These are phyloP conservation scores for Motacilla tschutschensis DNA, from an alignment of 2,113 vertebrate genomes.

Conservation along the genomic window DNA sequence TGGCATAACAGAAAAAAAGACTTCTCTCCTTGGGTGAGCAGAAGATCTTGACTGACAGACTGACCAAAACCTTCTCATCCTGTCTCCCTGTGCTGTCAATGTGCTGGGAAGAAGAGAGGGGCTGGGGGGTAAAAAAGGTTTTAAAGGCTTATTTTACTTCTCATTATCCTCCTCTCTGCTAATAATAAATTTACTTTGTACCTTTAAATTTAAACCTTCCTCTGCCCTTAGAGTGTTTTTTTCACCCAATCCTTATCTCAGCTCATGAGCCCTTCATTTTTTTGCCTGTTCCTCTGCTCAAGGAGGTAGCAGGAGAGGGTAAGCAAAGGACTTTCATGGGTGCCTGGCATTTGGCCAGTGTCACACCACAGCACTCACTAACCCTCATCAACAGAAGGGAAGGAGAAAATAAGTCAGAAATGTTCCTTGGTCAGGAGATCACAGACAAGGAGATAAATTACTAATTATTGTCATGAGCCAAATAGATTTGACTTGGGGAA, in stretches of 20 bases:
- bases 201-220: background rate
- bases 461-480: background rate
- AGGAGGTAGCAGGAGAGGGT: background rate
- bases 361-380: too few species aligned
- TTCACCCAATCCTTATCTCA: background rate
- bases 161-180: background rate
- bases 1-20: accelerated
- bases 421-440: background rate
- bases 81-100: background rate
- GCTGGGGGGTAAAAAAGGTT: background rate
- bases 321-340: accelerated
- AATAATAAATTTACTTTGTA: too few species aligned
- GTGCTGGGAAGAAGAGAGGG: background rate
- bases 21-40: background rate
- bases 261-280: too few species aligned
- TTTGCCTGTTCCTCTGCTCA: background rate
- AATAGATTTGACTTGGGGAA: background rate
- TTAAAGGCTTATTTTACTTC: background rate
- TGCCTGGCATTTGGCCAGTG: background rate
- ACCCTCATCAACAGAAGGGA: background rate
- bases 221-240: background rate
- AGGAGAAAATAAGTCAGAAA: background rate
- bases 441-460: background rate
- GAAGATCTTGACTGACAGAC: accelerated
- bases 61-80: background rate